Base-by-base conservation (phyloP, 64 coral and sea anemone species). In the Astreopora myriophthalma region DNA sequence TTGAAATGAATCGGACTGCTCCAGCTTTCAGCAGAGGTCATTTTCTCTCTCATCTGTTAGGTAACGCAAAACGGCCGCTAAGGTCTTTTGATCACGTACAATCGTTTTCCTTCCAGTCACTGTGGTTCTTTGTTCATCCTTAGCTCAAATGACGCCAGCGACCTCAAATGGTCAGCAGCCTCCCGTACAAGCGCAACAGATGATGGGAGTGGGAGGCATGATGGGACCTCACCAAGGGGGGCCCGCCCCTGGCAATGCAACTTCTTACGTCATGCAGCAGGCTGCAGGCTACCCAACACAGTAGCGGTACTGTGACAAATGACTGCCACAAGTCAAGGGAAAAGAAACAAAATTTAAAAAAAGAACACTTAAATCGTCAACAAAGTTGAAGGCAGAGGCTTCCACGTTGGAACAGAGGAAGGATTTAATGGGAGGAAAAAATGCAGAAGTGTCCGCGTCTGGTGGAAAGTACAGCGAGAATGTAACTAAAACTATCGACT, bases 231-330 rank as follows among this genome's bases (percentile, higher is more conserved):
- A 82, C 73, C 95, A 97, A 84, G 95, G 95, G 69, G 87, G 55
- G 12, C 71, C 78, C 27, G 77, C 76, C 12, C 90, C 92, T 70
- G 79, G 17, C 79, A 83, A 83, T 65, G 30, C 79, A 64, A 64
- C 79, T 83, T 49, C 91, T 37, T 97, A 90, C 52, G 95, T 92
- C 74, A 94, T 97, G 95, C 95, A 97, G 95, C 95, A 92, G 95
- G 95, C 95, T 97, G 95, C 95, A 68, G 95, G 95, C 74, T 97
- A 97, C 48, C 95, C 84, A 33, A 82, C 95, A 39, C 95, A 97
- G 87, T 97, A 91, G 79, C 3, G 17, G 11, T 35, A 35, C 70
- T 38, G 70, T 73, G 87, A 64, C 38, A 88, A 32, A 35, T 9
- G 10, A 35, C 44, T 36, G 22, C 20, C 40, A 12, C 34, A 49